phyloP scores from a whole-genome alignment of 1,140 invertebrate species.

The Drosophila persimilis region DNA sequence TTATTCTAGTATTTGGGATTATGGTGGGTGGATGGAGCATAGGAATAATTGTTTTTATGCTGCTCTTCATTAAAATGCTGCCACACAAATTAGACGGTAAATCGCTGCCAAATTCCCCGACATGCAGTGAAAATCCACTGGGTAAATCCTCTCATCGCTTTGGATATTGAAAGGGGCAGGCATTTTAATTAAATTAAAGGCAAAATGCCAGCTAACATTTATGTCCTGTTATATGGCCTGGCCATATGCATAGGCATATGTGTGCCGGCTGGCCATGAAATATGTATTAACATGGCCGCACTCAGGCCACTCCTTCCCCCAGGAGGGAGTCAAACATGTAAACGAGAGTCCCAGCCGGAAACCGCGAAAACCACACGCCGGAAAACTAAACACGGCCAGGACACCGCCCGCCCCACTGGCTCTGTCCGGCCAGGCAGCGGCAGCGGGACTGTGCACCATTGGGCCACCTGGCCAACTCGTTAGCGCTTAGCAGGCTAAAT shows the following conservation, averaged over 20 bases:
- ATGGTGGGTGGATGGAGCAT: no score
- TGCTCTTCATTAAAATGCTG: constrained; percentile 37
- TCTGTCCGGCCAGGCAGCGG: no score
- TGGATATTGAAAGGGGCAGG: constrained; percentile 26
- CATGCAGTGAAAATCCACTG: constrained; percentile 41
- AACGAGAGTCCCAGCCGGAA: constrained; percentile 33
- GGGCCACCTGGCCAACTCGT: constrained; percentile 56
- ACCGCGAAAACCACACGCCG: constrained; percentile 53
- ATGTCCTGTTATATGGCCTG: constrained; percentile 10
- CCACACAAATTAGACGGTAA: constrained; percentile 50
- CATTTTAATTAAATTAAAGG: constrained; percentile 59
- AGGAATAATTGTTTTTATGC: constrained; percentile 30
- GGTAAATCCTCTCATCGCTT: constrained; percentile 46
- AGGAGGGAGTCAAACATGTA: constrained; percentile 32
- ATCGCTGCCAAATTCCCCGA: constrained; percentile 36
- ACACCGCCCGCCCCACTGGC: not conserved
- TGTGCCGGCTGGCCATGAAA: constrained; percentile 27
- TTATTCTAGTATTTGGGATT: no score
- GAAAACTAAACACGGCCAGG: constrained; percentile 60
- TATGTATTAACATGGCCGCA: constrained; percentile 29
- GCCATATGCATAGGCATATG: constrained; percentile 5
- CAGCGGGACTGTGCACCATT: constrained; percentile 3
- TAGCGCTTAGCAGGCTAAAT: constrained; percentile 59
- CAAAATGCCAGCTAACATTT: constrained; percentile 43
- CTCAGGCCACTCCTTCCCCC: not conserved